Evolutionary conservation across 2,113 vertebrate genomes (phyloP).

Genomic region (Microtus oregoni): DNA sequence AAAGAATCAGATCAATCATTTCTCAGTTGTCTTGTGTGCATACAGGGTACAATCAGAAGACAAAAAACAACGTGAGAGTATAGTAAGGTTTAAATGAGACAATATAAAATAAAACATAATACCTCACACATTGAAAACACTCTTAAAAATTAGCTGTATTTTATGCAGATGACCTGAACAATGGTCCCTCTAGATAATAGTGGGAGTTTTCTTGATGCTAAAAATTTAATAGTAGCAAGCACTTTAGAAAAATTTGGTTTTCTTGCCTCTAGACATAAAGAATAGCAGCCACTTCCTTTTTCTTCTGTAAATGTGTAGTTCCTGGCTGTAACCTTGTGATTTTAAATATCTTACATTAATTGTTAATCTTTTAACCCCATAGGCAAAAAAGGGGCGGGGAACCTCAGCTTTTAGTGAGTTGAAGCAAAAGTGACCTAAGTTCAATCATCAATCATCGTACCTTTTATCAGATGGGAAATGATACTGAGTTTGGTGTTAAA

Average conservation of each 20-base stretch:
- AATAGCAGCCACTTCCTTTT: constrained; percentile 18
- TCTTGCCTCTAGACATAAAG: constrained; percentile 18
- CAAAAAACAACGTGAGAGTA: background rate
- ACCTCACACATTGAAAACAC: background rate
- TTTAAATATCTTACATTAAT: constrained; percentile 71
- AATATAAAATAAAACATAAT: background rate
- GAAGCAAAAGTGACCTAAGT: constrained; percentile 59
- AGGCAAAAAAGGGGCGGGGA: background rate
- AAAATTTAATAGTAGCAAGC: constrained; percentile 51
- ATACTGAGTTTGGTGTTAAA: constrained; percentile 58
- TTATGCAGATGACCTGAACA: constrained; percentile 46
- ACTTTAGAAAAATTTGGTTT: constrained; percentile 59
- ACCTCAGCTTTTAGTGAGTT: constrained; percentile 49
- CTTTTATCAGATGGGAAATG: constrained; percentile 50
- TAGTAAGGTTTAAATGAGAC: constrained; percentile 33
- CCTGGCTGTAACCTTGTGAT: constrained; percentile 46
- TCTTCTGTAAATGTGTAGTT: constrained; percentile 20
- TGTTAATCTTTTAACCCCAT: constrained; percentile 59
- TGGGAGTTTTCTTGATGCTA: constrained; percentile 37
- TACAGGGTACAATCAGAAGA: background rate
- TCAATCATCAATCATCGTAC: constrained; percentile 62
- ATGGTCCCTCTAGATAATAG: constrained; percentile 8
- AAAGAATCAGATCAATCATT: background rate
- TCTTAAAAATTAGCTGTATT: constrained; percentile 29
- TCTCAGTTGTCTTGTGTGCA: constrained; percentile 15